Percentiles rank a stretch among this genome's conserved stretches.
Evolutionary conservation across 2,113 vertebrate species (phyloP).

Genomic region (Strigops habroptila): DNA sequence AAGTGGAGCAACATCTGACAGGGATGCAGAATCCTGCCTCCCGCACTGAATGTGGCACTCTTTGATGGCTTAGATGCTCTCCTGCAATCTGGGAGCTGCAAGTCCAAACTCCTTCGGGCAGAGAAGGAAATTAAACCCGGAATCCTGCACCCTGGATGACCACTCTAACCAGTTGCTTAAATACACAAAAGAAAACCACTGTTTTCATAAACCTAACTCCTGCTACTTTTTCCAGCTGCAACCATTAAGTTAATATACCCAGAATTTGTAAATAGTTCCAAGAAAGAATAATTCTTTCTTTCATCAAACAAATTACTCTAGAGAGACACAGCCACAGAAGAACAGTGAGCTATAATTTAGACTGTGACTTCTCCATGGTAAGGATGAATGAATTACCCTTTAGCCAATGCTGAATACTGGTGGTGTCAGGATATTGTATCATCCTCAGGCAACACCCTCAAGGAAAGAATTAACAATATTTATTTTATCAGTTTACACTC

Average conservation of each 20-base stretch:
- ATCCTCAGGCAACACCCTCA: background rate
- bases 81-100: background rate
- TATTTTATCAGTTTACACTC: background rate
- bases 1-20: background rate
- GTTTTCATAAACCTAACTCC: background rate
- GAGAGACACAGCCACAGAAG: background rate
- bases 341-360: background rate
- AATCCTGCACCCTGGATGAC: background rate
- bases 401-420: background rate
- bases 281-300: background rate
- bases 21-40: background rate
- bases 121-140: background rate
- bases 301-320: background rate
- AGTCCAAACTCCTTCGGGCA: background rate
- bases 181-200: background rate
- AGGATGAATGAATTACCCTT: background rate
- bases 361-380: background rate
- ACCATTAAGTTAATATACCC: background rate
- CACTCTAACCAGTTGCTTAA: background rate
- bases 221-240: background rate
- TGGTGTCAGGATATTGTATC: background rate
- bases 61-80: background rate
- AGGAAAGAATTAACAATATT: background rate
- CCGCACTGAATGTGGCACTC: background rate
- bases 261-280: background rate